Conservation (phyloP, 2,797 vertebrate genomes). For the Falco cherrug region DNA sequence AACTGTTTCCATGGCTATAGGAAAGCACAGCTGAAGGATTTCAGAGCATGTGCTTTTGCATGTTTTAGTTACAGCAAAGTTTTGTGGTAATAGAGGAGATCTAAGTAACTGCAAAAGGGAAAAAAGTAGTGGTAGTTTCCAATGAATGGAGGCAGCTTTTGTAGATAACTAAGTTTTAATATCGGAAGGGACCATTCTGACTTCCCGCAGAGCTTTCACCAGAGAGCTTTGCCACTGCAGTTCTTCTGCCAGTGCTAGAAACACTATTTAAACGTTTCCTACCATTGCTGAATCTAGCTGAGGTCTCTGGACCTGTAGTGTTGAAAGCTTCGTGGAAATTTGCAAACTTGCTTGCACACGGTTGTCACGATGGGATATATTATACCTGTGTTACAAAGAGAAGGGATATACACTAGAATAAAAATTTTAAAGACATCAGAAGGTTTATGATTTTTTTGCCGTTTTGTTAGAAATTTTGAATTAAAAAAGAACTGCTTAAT, state of each 20-base stretch:
- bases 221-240: neutral
- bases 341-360: neutral
- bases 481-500: neutral
- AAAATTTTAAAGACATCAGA: neutral
- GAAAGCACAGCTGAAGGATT: slow-evolving; percentile 6
- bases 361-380: accelerated
- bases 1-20: slow-evolving; percentile 30
- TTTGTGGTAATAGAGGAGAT: slow-evolving; percentile 20
- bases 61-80: slow-evolving; percentile 34
- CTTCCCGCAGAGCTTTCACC: neutral
- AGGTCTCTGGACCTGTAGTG: neutral
- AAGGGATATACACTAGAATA: neutral
- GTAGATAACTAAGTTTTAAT: neutral
- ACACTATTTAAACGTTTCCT: neutral
- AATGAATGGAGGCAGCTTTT: slow-evolving; percentile 3
- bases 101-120: neutral
- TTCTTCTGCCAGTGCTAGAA: neutral
- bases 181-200: neutral
- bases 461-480: neutral
- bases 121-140: neutral
- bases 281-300: neutral
- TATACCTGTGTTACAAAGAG: neutral
- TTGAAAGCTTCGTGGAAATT: neutral
- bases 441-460: neutral
- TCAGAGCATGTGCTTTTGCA: slow-evolving; percentile 19